phyloP scores from a whole-genome alignment of 1,140 invertebrate species.

The Lasioglossum albipes region DNA sequence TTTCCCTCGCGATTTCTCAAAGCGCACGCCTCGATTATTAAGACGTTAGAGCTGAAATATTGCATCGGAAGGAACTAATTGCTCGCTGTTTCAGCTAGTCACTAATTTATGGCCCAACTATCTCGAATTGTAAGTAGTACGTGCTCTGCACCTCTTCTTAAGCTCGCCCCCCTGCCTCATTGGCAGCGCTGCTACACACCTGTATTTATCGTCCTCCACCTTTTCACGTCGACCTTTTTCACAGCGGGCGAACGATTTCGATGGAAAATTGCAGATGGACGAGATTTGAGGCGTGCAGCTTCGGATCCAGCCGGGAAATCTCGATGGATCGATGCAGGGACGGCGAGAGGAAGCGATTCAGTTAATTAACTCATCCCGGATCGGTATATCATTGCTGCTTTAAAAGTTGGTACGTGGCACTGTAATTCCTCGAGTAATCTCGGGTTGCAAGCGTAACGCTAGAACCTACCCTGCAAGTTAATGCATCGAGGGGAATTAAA shows the following conservation, averaged over 20 bases:
- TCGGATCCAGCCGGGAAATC: neutral
- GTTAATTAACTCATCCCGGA: neutral
- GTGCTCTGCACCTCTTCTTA: conserved; percentile 7
- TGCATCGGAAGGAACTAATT: conserved; percentile 74
- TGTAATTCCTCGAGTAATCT: neutral
- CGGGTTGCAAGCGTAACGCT: too few species aligned
- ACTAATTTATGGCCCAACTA: conserved; percentile 68
- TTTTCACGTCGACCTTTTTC: neutral
- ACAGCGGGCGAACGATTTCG: neutral
- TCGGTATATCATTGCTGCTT: neutral
- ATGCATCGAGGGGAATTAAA: too few species aligned
- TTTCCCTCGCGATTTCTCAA: neutral
- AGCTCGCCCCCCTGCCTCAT: neutral
- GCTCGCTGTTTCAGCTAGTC: conserved; percentile 37
- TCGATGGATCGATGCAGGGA: neutral
- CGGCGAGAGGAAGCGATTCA: neutral
- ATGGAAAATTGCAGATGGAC: conserved; percentile 13
- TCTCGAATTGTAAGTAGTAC: conserved; percentile 60
- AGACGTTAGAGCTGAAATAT: conserved; percentile 76
- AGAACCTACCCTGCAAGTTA: too few species aligned
- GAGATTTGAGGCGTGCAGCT: neutral
- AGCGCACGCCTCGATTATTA: conserved; percentile 69
- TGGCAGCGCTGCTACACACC: neutral
- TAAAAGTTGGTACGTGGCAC: neutral
- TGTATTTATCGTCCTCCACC: neutral